A percentile compares a stretch with the other conserved stretches of the same genome.
phyloP scores from a whole-genome alignment of 92 coral and sea anemone species.

The Parazoanthus darwini region DNA sequence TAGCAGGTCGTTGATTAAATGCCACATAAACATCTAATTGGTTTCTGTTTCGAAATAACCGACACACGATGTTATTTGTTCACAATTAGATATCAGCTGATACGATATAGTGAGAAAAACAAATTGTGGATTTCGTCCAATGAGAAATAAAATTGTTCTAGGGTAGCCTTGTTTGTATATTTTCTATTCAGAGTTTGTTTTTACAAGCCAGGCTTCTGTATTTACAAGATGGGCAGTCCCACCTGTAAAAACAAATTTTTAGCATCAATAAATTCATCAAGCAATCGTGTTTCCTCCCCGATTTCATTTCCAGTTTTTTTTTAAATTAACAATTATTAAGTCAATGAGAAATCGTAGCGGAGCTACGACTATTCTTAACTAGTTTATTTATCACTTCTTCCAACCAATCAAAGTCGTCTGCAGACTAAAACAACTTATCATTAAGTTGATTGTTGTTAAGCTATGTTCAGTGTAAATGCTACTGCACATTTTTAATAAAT shows the following conservation, averaged over 20 bases:
- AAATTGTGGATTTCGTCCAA: background rate
- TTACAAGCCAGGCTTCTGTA: background rate
- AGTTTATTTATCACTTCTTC: background rate
- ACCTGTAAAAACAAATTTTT: constrained; percentile 20
- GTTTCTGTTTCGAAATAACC: background rate
- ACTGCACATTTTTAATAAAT: no score
- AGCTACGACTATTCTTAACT: background rate
- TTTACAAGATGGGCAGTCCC: constrained; percentile 1
- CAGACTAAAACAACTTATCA: no score
- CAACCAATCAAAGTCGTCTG: background rate
- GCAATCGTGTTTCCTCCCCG: background rate
- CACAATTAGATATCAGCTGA: background rate
- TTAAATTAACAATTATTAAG: background rate
- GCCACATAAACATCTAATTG: background rate
- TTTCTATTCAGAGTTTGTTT: background rate
- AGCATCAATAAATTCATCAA: constrained; percentile 1
- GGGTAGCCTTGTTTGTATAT: background rate
- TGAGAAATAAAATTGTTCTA: background rate
- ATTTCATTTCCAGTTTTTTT: background rate
- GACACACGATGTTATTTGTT: background rate
- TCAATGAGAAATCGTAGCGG: background rate
- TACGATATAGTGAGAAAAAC: background rate
- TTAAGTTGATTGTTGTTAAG: no score
- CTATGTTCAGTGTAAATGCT: no score
- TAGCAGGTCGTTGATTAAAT: constrained; percentile 22